Evolutionary conservation across 2,888 invertebrate species (phyloP).

Genomic region (Cerastis leucographa): DNA sequence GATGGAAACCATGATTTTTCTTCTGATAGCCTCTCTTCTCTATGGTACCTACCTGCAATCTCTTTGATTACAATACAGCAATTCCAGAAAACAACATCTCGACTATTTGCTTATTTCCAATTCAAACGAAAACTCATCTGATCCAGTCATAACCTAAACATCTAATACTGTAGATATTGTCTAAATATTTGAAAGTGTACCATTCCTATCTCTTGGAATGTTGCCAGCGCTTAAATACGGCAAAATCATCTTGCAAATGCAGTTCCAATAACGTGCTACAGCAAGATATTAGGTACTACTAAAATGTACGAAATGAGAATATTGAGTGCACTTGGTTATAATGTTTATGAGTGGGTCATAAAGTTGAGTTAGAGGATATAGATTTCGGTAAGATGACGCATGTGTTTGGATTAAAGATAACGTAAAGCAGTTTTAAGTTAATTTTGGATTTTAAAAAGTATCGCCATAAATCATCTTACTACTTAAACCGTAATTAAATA

Average conservation of each 20-base stretch:
- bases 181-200: constrained; percentile 69
- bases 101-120: constrained; percentile 19
- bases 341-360: constrained; percentile 20
- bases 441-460: neutral
- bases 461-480: too few species aligned
- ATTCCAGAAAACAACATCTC: neutral
- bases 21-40: neutral
- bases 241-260: constrained; percentile 73
- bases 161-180: constrained; percentile 63
- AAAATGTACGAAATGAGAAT: constrained; percentile 64
- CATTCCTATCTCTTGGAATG: constrained; percentile 66
- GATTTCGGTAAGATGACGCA: neutral
- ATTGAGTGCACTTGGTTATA: constrained; percentile 19
- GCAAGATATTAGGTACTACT: constrained; percentile 63
- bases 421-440: neutral
- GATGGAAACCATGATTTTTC: neutral
- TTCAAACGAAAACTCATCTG: constrained; percentile 31
- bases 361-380: neutral
- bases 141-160: constrained; percentile 39
- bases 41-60: neutral
- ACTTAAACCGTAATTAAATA: neutral
- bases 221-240: constrained; percentile 69
- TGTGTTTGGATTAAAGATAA: constrained; percentile 8
- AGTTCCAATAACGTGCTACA: constrained; percentile 66
- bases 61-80: constrained; percentile 1